Evolutionary conservation across 2,113 vertebrate genomes (phyloP).

Genomic region (Ammodytes dubius): DNA sequence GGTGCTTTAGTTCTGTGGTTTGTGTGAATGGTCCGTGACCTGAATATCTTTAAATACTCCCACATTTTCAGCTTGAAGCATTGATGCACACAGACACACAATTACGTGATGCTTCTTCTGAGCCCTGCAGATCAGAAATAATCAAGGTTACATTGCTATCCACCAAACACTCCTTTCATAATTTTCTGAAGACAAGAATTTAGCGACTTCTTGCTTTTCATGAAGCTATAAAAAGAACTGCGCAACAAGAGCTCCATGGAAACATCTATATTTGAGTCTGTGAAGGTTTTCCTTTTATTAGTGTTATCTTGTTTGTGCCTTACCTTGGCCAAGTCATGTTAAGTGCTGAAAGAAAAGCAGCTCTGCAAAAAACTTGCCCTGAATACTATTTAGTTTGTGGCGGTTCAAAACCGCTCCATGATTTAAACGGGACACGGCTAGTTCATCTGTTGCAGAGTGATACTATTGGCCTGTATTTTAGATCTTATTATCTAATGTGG

Average conservation of each 20-base stretch:
- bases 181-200: constrained; percentile 43
- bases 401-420: constrained; percentile 15
- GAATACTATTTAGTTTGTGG: constrained; percentile 8
- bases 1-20: background rate
- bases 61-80: constrained; percentile 57
- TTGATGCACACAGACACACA: constrained; percentile 35
- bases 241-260: constrained; percentile 37
- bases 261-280: constrained; percentile 55
- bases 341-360: constrained; percentile 20
- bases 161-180: constrained; percentile 11
- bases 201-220: constrained; percentile 46
- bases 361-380: constrained; percentile 10
- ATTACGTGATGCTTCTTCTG: constrained; percentile 26
- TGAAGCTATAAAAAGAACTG: constrained; percentile 58
- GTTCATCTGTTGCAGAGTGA: constrained; percentile 28
- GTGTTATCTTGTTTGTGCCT: constrained; percentile 20
- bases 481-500: constrained; percentile 24
- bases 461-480: constrained; percentile 37
- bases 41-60: constrained; percentile 41
- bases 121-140: constrained; percentile 15
- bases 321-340: constrained; percentile 24
- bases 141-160: constrained; percentile 50
- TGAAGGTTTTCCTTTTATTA: constrained; percentile 17
- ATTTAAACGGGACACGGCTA: constrained; percentile 35
- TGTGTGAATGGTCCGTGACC: constrained; percentile 6